Evolutionary conservation across 2,888 invertebrate genomes (phyloP).

Genomic region (Pammene aurita): DNA sequence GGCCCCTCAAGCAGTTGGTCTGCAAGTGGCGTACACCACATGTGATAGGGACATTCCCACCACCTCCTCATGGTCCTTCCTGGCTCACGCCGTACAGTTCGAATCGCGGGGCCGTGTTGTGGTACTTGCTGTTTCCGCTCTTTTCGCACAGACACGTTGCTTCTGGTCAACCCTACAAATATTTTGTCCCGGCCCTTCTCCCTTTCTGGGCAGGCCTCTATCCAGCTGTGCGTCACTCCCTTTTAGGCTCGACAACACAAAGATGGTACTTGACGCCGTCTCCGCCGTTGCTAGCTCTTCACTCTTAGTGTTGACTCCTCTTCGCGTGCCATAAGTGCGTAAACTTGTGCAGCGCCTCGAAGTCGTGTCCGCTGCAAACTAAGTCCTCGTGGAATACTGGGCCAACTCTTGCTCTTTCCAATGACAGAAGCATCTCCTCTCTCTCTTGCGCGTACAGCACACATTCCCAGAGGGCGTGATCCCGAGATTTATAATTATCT

Average conservation of each 20-base stretch:
- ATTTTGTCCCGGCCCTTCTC: not conserved
- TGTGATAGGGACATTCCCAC: not conserved
- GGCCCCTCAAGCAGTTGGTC: not conserved
- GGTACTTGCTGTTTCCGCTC: not conserved
- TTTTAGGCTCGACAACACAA: not conserved
- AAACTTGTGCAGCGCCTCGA: conserved; percentile 1
- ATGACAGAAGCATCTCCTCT: not conserved
- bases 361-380: not conserved
- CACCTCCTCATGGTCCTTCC: conserved; percentile 1
- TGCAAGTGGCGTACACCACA: too few relatives aligned
- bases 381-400: conserved; percentile 43
- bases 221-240: not conserved
- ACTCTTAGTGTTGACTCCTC: not conserved
- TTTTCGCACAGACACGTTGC: not conserved
- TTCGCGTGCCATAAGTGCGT: not conserved
- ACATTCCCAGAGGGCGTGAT: conserved; percentile 8
- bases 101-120: not conserved
- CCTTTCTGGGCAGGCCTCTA: not conserved
- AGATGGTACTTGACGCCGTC: not conserved
- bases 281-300: not conserved
- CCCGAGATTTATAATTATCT: too few relatives aligned
- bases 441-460: conserved; percentile 1
- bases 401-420: not conserved
- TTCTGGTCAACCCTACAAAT: not conserved
- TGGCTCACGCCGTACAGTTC: conserved; percentile 10